These are phyloP conservation scores for Drosophila gunungcola DNA, from an alignment of 1,140 invertebrate species.

Conservation along the genomic window DNA sequence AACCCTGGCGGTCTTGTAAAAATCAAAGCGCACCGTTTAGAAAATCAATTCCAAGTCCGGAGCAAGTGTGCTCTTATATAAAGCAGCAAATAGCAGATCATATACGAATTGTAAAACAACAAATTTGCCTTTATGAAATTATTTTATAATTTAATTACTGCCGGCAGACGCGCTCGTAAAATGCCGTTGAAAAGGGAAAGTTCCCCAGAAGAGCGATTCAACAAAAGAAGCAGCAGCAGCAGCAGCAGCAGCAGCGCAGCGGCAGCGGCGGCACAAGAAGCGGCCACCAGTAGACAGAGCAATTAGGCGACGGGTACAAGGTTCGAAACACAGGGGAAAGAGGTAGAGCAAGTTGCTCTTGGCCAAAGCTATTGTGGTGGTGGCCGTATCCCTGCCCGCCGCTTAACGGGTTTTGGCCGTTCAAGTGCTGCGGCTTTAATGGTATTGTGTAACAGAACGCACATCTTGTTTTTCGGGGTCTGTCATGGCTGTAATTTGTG, in stretches of 20 bases:
- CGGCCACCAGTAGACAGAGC: conserved; percentile 40
- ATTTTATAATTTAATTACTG: conserved; percentile 82
- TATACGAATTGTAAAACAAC: conserved; percentile 70
- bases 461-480: conserved; percentile 51
- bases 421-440: conserved; percentile 73
- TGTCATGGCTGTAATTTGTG: conserved; percentile 64
- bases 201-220: conserved; percentile 49
- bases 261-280: conserved; percentile 1
- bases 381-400: conserved; percentile 56
- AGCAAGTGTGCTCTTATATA: conserved; percentile 56
- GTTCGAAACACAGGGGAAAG: conserved; percentile 30
- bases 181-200: conserved; percentile 82
- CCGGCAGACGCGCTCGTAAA: conserved; percentile 67
- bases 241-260: too few relatives aligned
- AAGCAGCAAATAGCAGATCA: conserved; percentile 57
- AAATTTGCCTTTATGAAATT: conserved; percentile 78
- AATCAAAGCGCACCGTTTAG: conserved; percentile 71
- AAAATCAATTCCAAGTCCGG: conserved; percentile 75
- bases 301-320: conserved; percentile 49
- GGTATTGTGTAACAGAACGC: conserved; percentile 81
- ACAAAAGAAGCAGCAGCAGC: conserved; percentile 13
- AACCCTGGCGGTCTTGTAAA: conserved; percentile 32
- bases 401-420: conserved; percentile 71
- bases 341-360: conserved; percentile 73
- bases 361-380: conserved; percentile 13